Conservation (phyloP, 2,113 vertebrate genomes). For the Pygoscelis antarcticus region DNA sequence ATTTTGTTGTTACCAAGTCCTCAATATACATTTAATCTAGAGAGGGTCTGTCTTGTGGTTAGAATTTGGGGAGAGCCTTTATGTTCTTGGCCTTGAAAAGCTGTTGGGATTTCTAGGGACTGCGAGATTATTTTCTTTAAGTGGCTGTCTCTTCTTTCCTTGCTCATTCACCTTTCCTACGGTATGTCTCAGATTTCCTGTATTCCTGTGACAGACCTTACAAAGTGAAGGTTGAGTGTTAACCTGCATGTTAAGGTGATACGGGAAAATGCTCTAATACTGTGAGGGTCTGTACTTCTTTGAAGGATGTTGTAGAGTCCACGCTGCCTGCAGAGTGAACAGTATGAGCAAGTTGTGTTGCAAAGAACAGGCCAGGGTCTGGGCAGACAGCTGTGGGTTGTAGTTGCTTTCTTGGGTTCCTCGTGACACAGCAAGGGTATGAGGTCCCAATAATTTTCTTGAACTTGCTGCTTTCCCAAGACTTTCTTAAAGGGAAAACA, state of each 20-base stretch:
- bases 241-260: not conserved
- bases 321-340: not conserved
- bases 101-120: not conserved
- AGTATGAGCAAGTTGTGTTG: not conserved
- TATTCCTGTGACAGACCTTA: not conserved
- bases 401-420: not conserved
- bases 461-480: slow-evolving; percentile 28
- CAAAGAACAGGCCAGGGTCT: not conserved
- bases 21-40: not conserved
- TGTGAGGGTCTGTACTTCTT: not conserved
- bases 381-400: not conserved
- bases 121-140: not conserved
- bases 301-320: not conserved
- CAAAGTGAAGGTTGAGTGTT: not conserved
- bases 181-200: not conserved
- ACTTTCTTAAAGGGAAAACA: not conserved
- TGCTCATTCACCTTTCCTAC: not conserved
- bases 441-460: not conserved
- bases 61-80: not conserved
- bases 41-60: not conserved
- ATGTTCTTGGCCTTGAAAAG: not conserved
- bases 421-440: not conserved
- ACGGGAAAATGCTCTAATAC: not conserved
- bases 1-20: not conserved
- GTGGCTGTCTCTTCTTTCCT: not conserved